Evolutionary conservation across 2,797 vertebrate genomes (phyloP).

Genomic region (Cynodonichthys magdalenae): DNA sequence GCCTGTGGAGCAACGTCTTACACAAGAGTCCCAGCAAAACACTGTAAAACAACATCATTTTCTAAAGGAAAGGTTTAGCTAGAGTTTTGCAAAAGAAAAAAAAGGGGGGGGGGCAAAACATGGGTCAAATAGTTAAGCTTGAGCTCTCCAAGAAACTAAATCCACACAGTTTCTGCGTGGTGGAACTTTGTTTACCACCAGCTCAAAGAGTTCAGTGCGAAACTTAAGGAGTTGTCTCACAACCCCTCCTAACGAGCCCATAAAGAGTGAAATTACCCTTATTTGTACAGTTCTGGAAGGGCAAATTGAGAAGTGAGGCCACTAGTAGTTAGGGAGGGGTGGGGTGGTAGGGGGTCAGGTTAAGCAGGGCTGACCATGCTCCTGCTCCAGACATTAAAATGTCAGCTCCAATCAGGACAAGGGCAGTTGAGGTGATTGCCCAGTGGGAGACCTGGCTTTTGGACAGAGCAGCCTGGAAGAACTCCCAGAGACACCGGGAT

Average conservation of each 20-base stretch:
- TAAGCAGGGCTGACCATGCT: slow-evolving; percentile 85
- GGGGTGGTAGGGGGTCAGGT: slow-evolving; percentile 78
- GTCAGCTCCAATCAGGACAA: slow-evolving; percentile 85
- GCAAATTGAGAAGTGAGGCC: slow-evolving; percentile 83
- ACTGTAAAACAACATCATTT: slow-evolving; percentile 36
- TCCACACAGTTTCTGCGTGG: slow-evolving; percentile 52
- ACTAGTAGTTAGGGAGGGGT: slow-evolving; percentile 47
- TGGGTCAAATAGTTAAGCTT: slow-evolving; percentile 53
- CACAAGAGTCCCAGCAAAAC: slow-evolving; percentile 38
- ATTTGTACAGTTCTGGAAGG: slow-evolving; percentile 84
- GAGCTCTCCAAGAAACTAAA: slow-evolving; percentile 60
- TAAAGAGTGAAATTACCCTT: slow-evolving; percentile 88
- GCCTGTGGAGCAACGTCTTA: slow-evolving; percentile 35
- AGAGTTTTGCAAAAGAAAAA: slow-evolving; percentile 28
- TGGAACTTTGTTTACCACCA: slow-evolving; percentile 40
- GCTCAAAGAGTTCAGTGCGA: slow-evolving; percentile 70
- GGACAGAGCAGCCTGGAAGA: slow-evolving; percentile 75
- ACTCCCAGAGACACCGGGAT: slow-evolving; percentile 79
- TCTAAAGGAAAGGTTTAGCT: slow-evolving; percentile 28
- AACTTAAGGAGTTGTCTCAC: slow-evolving; percentile 73
- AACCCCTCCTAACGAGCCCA: slow-evolving; percentile 77
- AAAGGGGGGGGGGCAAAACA: slow-evolving; percentile 36
- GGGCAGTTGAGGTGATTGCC: slow-evolving; percentile 85
- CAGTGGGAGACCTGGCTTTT: slow-evolving; percentile 79
- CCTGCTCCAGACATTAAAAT: slow-evolving; percentile 87